These are phyloP conservation scores for Hanleya hanleyi DNA, from an alignment of 2,888 invertebrate species.

Conservation along the genomic window DNA sequence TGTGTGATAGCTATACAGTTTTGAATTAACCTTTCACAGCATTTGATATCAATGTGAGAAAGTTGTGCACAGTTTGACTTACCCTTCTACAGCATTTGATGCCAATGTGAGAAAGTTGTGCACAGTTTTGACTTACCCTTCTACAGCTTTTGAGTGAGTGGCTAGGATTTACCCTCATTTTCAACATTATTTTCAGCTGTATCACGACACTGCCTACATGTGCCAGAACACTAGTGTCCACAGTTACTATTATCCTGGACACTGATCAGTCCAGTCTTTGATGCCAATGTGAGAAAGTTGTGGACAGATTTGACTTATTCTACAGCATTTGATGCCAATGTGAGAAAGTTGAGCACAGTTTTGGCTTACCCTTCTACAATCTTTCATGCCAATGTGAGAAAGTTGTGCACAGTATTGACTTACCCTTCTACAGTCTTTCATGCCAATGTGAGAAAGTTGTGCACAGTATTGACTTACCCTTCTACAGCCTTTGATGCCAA, in stretches of 20 bases:
- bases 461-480: conserved; percentile 45
- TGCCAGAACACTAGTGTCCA: conserved; percentile 51
- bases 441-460: too few species aligned
- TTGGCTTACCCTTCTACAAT: too few species aligned
- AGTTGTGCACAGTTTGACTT: conserved; percentile 6
- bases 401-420: neutral
- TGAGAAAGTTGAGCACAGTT: too few species aligned
- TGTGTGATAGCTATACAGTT: too few species aligned
- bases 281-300: too few species aligned
- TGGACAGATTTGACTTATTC: too few species aligned
- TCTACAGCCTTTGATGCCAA: conserved; percentile 65
- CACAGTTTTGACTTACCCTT: conserved; percentile 60
- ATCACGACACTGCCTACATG: too few species aligned
- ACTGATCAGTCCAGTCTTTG: conserved; percentile 54
- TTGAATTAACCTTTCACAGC: conserved; percentile 56
- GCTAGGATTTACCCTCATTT: too few species aligned
- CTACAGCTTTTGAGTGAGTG: too few species aligned
- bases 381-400: too few species aligned
- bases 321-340: too few species aligned
- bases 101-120: conserved; percentile 50
- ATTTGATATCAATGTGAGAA: conserved; percentile 65
- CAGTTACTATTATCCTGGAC: conserved; percentile 60
- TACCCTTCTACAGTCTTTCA: conserved; percentile 68
- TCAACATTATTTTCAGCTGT: too few species aligned
- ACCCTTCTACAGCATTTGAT: conserved; percentile 68